Evolutionary conservation across 1,140 invertebrate genomes (phyloP).

Genomic region (Chrysomallon squamiferum): DNA sequence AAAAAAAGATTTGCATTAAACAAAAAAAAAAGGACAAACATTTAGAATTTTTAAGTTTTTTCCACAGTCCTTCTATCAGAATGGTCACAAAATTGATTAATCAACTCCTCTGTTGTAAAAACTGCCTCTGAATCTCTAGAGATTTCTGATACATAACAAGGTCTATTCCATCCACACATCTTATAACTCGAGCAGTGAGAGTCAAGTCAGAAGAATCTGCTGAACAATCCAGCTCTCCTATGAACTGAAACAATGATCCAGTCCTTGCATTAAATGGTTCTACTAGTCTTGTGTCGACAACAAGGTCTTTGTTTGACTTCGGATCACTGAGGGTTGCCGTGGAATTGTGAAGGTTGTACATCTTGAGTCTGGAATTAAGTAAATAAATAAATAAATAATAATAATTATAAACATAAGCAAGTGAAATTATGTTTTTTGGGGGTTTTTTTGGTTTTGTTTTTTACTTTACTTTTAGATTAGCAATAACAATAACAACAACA

Average conservation of each 20-base stretch:
- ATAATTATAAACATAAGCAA: too few species aligned
- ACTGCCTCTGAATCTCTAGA: slow-evolving; percentile 32
- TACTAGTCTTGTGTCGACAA: slow-evolving; percentile 35
- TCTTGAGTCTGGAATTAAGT: slow-evolving; percentile 21
- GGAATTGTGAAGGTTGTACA: slow-evolving; percentile 30
- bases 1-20: too few species aligned
- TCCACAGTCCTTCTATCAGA: too few species aligned
- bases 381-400: too few species aligned
- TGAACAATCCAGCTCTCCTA: slow-evolving; percentile 33
- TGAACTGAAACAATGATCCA: slow-evolving; percentile 42
- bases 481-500: too few species aligned
- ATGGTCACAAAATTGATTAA: too few species aligned
- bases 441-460: too few species aligned
- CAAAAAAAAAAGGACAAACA: too few species aligned
- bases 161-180: slow-evolving; percentile 46
- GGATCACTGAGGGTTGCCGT: slow-evolving; percentile 31
- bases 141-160: slow-evolving; percentile 33
- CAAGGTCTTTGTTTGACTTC: slow-evolving; percentile 17
- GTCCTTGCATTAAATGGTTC: slow-evolving; percentile 38
- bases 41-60: too few species aligned
- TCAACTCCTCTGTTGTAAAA: slow-evolving; percentile 13
- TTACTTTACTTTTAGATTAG: too few species aligned
- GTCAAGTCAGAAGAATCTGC: slow-evolving; percentile 1
- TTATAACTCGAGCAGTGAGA: slow-evolving; percentile 34
- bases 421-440: too few species aligned